Evolutionary conservation across 2,888 invertebrate species (phyloP), one percentile per base, ranked within the genome.

Genomic region (Parasteatoda lunata): DNA sequence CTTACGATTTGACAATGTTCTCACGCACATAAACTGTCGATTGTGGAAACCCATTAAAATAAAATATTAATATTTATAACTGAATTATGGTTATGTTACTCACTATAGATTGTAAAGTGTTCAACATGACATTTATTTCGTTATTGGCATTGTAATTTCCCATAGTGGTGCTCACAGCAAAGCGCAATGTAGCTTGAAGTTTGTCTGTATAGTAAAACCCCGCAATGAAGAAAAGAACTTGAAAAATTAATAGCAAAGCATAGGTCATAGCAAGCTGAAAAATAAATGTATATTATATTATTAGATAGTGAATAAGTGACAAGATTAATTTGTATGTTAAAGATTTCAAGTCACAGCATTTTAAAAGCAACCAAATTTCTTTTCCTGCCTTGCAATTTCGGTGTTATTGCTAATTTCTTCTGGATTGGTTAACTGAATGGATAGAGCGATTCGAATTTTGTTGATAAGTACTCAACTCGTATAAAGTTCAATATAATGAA

Each of bases 61-160:
- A 5, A n/a, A 66, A n/a, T 15, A 9, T 13, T n/a, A 66, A 45
- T 47, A 4, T 13, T 8, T 47, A 49, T 47, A 45, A 70, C 13
- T 4, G 45, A 0, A 48, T 9, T 5, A 8, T 47, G 13, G 70
- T 11, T 8, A 48, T 4, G 8, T 11, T 47, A n/a, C 84, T 84
- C 15, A 84, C 84, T 47, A 77, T 30, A 48, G 11, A 45, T 15
- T 84, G 84, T 13, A 84, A 2, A 9, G 48, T 71, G 65, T 84
- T 76, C 11, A 84, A 48, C 5, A 65, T 64, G 9, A 45, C 65
- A n/a, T 84, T 77, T 6, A 66, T 52, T 3, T 4, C n/a, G 52
- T 65, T 65, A 45, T 47, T 15, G 6, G 77, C 84, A 51, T 72
- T 77, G 45, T 72, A 84, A 48, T 84, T 84, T 9, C 64, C 9